phyloP scores from a whole-genome alignment of 1,140 invertebrate genomes.

The Drosophila paulistorum region DNA sequence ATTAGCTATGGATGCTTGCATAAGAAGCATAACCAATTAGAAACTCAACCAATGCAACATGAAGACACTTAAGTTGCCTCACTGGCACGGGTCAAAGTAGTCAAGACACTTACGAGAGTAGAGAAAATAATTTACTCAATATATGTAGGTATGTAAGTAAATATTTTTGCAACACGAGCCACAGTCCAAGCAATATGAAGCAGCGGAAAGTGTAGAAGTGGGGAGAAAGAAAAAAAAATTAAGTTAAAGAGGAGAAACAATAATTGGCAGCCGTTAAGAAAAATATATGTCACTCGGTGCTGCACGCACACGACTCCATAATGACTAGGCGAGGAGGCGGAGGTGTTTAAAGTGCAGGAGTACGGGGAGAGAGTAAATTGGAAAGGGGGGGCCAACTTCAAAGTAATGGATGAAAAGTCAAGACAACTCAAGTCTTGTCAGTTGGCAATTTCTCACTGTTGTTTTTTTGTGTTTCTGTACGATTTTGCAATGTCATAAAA shows the following conservation, averaged over 20 bases:
- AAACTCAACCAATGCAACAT: conserved; percentile 21
- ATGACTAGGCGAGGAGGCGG: neutral
- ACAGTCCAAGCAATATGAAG: neutral
- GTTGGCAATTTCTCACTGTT: conserved; percentile 34
- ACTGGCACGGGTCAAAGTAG: conserved; percentile 17
- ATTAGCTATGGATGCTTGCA: conserved; percentile 11
- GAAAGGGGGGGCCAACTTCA: neutral
- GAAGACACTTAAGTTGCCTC: conserved; percentile 13
- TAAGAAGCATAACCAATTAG: conserved; percentile 23
- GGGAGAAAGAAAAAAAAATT: conserved; percentile 13
- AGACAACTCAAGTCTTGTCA: conserved; percentile 7
- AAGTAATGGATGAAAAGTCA: conserved; percentile 7
- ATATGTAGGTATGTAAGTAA: neutral
- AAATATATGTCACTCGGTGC: conserved; percentile 52
- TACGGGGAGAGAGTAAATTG: neutral
- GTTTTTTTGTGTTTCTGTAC: neutral
- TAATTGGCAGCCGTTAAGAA: conserved; percentile 54
- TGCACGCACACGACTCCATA: conserved; percentile 31
- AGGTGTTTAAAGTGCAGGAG: neutral
- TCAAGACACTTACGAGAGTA: neutral
- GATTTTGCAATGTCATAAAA: conserved; percentile 64
- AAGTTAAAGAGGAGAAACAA: conserved; percentile 42
- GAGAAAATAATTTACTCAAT: conserved; percentile 13
- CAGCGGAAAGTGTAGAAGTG: neutral
- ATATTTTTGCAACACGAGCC: conserved; percentile 16